Evolutionary conservation across 1,140 invertebrate species (phyloP), one percentile per base, ranked within the genome.

Genomic region (Cepaea nemoralis): DNA sequence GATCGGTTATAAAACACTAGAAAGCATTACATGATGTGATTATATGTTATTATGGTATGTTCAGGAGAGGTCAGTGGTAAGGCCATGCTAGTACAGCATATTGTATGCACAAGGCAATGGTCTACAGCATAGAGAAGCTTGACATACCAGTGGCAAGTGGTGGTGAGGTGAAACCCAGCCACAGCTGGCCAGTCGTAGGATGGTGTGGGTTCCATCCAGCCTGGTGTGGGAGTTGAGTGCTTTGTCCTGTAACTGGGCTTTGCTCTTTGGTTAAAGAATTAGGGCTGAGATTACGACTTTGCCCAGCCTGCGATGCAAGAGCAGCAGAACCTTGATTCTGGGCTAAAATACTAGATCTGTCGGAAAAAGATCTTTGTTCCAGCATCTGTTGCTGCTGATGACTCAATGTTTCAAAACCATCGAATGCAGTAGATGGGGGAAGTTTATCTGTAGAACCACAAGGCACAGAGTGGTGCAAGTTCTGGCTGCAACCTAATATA

Each of bases 81-180:
- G 19, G n/a, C n/a, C 50, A 55, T 55, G 50, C 50, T 55, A 22
- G n/a, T 55, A 55, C 19, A 55, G 59, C 5, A 2, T 63, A 8
- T 24, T 63, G 27, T 19, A 31, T 31, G 33, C 27, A 63, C 59
- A 63, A 63, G n/a, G 59, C 59, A 63, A 8, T 8, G 2, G 33
- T 22, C 59, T 63, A 55, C 59, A 63, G n/a, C n/a, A n/a, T 31
- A 63, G 27, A 31, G 2, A 31, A 63, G 33, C 27, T 27, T 63
- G n/a, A 63, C 59, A 63, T 63, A 63, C 59, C 59, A 63, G 59
- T 63, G n/a, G 22, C 33, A 16, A 63, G 59, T 31, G 59, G 16
- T 31, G 27, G 27, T 16, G 33, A 14, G 59, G n/a, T 27, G 33
- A 27, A 63, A 63, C 22, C 59, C 6, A 8, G 33, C 16, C 1